These are phyloP conservation scores for Sebastes vulpes DNA, from an alignment of 2,797 vertebrate genomes.

Conservation along the genomic window DNA sequence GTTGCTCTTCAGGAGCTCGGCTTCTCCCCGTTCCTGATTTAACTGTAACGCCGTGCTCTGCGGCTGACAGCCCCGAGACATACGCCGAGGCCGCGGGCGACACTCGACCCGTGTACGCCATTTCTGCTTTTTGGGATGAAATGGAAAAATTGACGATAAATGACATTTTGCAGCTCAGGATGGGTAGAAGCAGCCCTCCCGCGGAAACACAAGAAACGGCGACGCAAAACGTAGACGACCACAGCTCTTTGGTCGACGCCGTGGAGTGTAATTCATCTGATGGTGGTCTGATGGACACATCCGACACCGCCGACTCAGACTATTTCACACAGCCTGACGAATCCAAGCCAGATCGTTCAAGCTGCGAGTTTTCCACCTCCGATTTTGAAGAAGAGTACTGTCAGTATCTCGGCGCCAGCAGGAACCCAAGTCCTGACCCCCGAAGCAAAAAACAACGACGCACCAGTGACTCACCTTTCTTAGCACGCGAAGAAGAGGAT, in stretches of 20 bases:
- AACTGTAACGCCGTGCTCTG: slow-evolving; percentile 36
- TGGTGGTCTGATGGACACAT: slow-evolving; percentile 48
- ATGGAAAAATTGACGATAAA: slow-evolving; percentile 89
- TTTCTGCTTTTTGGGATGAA: slow-evolving; percentile 88
- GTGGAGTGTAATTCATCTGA: slow-evolving; percentile 44
- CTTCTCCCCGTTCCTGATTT: slow-evolving; percentile 31
- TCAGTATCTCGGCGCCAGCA: slow-evolving; percentile 63
- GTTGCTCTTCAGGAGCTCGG: slow-evolving; percentile 16
- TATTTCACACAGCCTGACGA: slow-evolving; percentile 85
- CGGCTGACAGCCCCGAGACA: slow-evolving; percentile 59
- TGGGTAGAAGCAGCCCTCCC: slow-evolving; percentile 25
- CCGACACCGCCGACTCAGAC: slow-evolving; percentile 80
- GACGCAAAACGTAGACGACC: neutral
- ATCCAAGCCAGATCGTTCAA: slow-evolving; percentile 79
- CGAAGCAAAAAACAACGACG: slow-evolving; percentile 26
- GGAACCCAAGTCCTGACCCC: slow-evolving; percentile 67
- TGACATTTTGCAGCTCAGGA: slow-evolving; percentile 84
- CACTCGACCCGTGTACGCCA: slow-evolving; percentile 75
- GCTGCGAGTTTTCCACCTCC: slow-evolving; percentile 81
- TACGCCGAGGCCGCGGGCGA: slow-evolving; percentile 47
- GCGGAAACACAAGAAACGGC: slow-evolving; percentile 21
- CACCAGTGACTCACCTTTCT: slow-evolving; percentile 6
- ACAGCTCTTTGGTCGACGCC: neutral
- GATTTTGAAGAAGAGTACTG: slow-evolving; percentile 84
- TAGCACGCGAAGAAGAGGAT: slow-evolving; percentile 25